Evolutionary conservation across 2,888 invertebrate species (phyloP).

Genomic region (Agonopterix heracliana): DNA sequence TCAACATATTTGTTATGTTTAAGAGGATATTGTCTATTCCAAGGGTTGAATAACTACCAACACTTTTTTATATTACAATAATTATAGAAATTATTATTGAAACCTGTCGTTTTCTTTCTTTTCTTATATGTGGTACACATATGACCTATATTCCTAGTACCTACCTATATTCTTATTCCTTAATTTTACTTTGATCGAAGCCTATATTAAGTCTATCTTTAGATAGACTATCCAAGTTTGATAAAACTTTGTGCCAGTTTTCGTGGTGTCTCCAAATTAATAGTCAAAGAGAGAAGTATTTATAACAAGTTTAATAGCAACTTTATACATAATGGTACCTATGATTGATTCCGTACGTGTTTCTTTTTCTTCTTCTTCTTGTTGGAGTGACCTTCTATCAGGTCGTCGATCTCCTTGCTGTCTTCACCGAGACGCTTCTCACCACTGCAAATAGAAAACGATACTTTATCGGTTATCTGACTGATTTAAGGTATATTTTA

Average conservation of each 20-base stretch:
- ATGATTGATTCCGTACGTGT: constrained; percentile 46
- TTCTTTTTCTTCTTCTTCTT: constrained; percentile 70
- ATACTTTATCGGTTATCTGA: too few relatives aligned
- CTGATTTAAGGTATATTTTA: too few relatives aligned
- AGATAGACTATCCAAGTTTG: too few relatives aligned
- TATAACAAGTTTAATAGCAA: background rate
- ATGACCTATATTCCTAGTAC: too few relatives aligned
- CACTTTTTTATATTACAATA: constrained; percentile 78
- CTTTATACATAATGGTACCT: background rate
- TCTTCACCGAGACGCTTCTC: constrained; percentile 67
- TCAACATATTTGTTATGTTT: constrained; percentile 71
- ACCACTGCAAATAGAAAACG: constrained; percentile 38
- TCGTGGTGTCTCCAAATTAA: too few relatives aligned
- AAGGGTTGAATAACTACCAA: constrained; percentile 72
- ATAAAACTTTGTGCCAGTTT: too few relatives aligned
- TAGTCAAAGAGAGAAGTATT: too few relatives aligned
- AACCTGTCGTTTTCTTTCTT: constrained; percentile 32
- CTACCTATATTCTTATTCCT: too few relatives aligned
- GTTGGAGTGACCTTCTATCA: constrained; percentile 53
- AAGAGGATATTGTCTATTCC: constrained; percentile 77
- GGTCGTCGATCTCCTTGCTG: constrained; percentile 65
- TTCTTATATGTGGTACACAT: too few relatives aligned
- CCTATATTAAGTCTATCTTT: too few relatives aligned
- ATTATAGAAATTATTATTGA: constrained; percentile 79
- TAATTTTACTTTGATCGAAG: too few relatives aligned